Base-by-base conservation (phyloP, 2,113 vertebrate species). In the Aphyosemion australe region DNA sequence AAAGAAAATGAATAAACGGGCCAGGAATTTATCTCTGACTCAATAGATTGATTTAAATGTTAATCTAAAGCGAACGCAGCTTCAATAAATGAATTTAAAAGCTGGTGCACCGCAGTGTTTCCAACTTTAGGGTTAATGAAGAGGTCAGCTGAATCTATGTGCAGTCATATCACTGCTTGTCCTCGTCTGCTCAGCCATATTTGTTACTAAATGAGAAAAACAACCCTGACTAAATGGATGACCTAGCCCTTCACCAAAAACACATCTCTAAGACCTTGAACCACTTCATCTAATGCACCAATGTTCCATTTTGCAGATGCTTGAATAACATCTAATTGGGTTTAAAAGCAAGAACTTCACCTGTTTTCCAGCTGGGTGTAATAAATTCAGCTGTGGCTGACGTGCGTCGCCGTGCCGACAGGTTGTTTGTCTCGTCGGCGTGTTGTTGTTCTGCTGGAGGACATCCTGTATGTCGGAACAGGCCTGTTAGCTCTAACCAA, bases 171-270 rank as follows among this genome's bases (percentile, higher is more conserved):
- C 1, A 6, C 47, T 74, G 5, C 31, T 70, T n/a, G 11, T 41
- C 46, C 61, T 66, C 43, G 6, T 54, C 74, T 14, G 7, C 52
- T 56, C 6, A 12, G 32, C 21, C 59, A 15, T 31, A 72, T 70
- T 71, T 78, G 61, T 69, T 61, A n/a, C 57, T 58, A 57, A 82
- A 67, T 78, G 70, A 42, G 59, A 32, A 50, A 68, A 72, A 83
- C 76, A 20, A 69, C 19, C 37, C 19, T 19, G 11, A 43, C 66
- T 56, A 19, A 51, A 75, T 58, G 50, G 65, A 41, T 74, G 69
- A 37, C 47, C 45, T 39, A 50, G 69, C 56, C 59, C 62, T 65
- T 88, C 87, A 89, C 80, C 32, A 82, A 84, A 91, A 42, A 84
- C 79, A 65, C 86, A 88, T 89, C 87, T 77, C 65, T 50, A 69